Evolutionary conservation across 2,888 invertebrate species (phyloP).

Genomic region (Campoplex capitator): DNA sequence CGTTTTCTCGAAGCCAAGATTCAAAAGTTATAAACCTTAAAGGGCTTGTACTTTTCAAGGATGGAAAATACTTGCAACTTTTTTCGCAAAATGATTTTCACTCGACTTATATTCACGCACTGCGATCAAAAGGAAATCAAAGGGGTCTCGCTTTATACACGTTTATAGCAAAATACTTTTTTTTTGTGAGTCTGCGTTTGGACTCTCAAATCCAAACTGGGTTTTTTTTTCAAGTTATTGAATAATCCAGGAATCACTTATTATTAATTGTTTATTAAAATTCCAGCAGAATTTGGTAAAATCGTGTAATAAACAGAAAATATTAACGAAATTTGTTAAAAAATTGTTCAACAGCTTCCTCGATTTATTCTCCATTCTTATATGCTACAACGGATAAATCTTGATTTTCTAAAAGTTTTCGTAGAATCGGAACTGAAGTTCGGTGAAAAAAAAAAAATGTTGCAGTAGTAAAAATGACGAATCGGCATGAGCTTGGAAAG

Average conservation of each 20-base stretch:
- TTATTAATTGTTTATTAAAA: neutral
- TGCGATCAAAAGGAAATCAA: constrained; percentile 1
- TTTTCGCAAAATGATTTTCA: constrained; percentile 47
- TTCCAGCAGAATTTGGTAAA: too few relatives aligned
- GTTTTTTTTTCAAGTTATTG: neutral
- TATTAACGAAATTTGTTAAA: too few relatives aligned
- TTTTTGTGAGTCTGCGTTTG: neutral
- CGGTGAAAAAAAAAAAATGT: too few relatives aligned
- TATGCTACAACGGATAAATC: too few relatives aligned
- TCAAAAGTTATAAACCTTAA: constrained; percentile 52
- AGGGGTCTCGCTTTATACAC: neutral
- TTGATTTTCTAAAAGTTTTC: too few relatives aligned
- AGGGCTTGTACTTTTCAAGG: constrained; percentile 12
- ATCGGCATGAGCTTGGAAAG: neutral
- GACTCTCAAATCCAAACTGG: neutral
- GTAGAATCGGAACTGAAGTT: too few relatives aligned
- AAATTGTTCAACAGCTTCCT: too few relatives aligned
- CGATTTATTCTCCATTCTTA: too few relatives aligned
- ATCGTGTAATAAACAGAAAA: too few relatives aligned
- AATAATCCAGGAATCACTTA: neutral
- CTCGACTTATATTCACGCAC: constrained; percentile 3
- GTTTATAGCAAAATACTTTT: neutral
- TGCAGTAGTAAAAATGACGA: neutral
- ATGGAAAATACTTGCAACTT: constrained; percentile 34
- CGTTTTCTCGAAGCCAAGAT: constrained; percentile 10